Evolutionary conservation across 1,140 invertebrate genomes (phyloP), one percentile per base, ranked within the genome.

Genomic region (Macrobrachium nipponense): DNA sequence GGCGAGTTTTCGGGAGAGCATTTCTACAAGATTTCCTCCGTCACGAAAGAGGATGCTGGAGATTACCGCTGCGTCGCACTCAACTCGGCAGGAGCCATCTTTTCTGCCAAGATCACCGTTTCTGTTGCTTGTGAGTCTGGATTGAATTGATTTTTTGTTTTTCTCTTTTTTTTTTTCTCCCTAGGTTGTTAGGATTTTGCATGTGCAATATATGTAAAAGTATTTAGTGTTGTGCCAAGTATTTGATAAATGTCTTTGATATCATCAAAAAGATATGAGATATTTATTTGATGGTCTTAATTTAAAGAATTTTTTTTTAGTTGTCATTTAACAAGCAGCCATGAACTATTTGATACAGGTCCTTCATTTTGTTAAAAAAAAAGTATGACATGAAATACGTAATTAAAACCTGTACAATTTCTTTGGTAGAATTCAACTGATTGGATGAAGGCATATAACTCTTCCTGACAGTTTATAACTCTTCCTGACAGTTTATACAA

Each of bases 11-110:
- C 84, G 43, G 89, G 87, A 15, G 95, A 96, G 90, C 93, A 94
- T 89, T 96, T 95, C 91, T 95, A 95, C 91, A 95, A 95, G 90
- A 97, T 98, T 85, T 93, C 94, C 87, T 95, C 94, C 89, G 95
- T 96, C 2, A 93, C 94, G 80, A 92, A 94, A 58, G 93, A 94
- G 80, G 96, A 98, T 91, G 95, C 95, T 58, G 97, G 97, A 18
- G 94, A 94, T 60, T 98, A 98, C 91, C 95, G 97, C 90, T 98
- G 97, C 92, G 94, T 97, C 73, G 97, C 97, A 14, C 94, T 94
- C 83, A 98, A 98, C 91, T 94, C 95, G 88, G 96, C 96, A 72
- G 97, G 97, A 66, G 95, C 96, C 72, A 96, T 98, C 90, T 94
- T 97, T 90, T 97, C 96, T 91, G 95, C 97, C 90, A 95, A 96